phyloP scores from a whole-genome alignment of 37 sponge, comb jelly and placozoan genomes.

The Lycopodina hypogea region DNA sequence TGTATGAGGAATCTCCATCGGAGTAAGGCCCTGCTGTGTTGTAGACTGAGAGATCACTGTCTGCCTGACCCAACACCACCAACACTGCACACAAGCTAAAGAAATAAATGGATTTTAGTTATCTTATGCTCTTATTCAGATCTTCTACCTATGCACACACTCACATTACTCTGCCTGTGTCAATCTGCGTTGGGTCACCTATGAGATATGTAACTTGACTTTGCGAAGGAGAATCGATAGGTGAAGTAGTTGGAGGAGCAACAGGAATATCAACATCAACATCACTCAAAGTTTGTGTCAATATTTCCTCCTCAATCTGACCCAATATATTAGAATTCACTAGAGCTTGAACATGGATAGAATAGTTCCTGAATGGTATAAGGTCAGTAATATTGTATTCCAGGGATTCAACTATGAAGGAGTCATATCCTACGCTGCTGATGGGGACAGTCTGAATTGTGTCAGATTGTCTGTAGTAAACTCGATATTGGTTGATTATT shows the following conservation, averaged over 20 bases:
- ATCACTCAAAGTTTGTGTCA: slow-evolving; percentile 2
- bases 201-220: background rate
- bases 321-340: background rate
- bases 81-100: slow-evolving; percentile 53
- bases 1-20: slow-evolving; percentile 13
- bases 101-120: background rate
- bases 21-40: background rate
- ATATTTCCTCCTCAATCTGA: background rate
- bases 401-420: background rate
- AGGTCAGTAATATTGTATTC: slow-evolving; percentile 18
- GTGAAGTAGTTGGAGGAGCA: background rate
- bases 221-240: background rate
- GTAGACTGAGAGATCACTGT: background rate
- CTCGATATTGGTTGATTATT: slow-evolving; percentile 15
- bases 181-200: slow-evolving; percentile 9
- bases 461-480: background rate
- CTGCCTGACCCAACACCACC: background rate
- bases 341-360: slow-evolving; percentile 29
- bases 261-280: background rate
- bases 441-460: background rate
- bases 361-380: slow-evolving; percentile 12
- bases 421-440: background rate
- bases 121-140: background rate
- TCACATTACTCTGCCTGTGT: slow-evolving; percentile 32
- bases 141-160: background rate